These are phyloP conservation scores for Strigamia transsilvanica DNA, from an alignment of 2,888 invertebrate genomes.

Conservation along the genomic window DNA sequence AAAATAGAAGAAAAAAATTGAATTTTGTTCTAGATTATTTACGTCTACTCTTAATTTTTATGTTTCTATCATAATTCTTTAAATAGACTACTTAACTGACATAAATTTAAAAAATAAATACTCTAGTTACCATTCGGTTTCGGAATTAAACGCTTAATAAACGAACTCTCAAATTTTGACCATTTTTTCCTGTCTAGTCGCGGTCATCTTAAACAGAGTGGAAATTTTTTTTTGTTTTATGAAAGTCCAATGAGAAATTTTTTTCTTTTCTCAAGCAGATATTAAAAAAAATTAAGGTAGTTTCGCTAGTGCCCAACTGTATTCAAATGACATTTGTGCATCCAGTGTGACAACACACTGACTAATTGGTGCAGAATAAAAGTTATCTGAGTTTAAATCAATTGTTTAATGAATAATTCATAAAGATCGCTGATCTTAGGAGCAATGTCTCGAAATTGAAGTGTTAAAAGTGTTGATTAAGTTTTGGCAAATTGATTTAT, in stretches of 20 bases:
- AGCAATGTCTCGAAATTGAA: neutral
- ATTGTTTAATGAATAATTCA: neutral
- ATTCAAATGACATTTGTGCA: neutral
- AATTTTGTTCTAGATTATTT: slow-evolving; percentile 49
- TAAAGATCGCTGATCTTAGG: slow-evolving; percentile 20
- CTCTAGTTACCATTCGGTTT: neutral
- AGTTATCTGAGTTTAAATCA: slow-evolving; percentile 39
- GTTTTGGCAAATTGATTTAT: slow-evolving; percentile 45
- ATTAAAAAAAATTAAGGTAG: neutral
- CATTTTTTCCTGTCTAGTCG: neutral
- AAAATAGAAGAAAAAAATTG: slow-evolving; percentile 1
- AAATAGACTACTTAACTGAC: slow-evolving; percentile 1
- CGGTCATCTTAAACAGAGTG: slow-evolving; percentile 39
- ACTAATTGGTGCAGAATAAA: slow-evolving; percentile 19
- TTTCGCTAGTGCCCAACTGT: neutral
- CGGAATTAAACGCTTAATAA: neutral
- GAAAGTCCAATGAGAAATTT: neutral
- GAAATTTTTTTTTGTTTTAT: slow-evolving; percentile 28
- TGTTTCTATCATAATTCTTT: neutral
- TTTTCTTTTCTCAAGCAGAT: neutral
- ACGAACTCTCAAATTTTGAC: neutral
- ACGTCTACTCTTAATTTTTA: slow-evolving; percentile 15
- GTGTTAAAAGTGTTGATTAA: slow-evolving; percentile 1
- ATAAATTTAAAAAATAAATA: neutral
- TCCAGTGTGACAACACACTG: slow-evolving; percentile 7